Percentiles rank a stretch among this genome's conserved stretches.
These are phyloP conservation scores for Acleris sparsana DNA, from an alignment of 2,888 invertebrate genomes.

Conservation along the genomic window DNA sequence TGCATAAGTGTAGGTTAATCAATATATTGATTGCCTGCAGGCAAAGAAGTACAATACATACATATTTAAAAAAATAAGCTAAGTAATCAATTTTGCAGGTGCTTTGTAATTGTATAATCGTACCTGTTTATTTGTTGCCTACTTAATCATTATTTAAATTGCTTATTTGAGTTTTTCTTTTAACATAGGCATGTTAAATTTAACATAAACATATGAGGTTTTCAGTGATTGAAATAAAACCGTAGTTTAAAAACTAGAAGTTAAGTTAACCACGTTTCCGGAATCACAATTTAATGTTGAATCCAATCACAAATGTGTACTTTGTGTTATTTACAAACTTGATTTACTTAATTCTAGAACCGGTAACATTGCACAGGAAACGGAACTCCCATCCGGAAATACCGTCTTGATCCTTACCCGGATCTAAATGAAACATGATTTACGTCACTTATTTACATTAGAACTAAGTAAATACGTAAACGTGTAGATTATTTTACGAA, in stretches of 20 bases:
- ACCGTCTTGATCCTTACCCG: constrained; percentile 9
- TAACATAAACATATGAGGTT: too few relatives aligned
- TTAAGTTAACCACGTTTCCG: constrained; percentile 9
- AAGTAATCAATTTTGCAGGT: too few relatives aligned
- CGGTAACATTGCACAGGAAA: constrained; percentile 28
- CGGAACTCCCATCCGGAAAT: constrained; percentile 27
- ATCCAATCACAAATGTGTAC: constrained; percentile 8
- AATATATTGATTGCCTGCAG: too few relatives aligned
- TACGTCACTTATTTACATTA: background rate
- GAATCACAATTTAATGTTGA: constrained; percentile 5
- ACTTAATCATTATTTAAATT: too few relatives aligned
- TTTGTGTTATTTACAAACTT: constrained; percentile 15
- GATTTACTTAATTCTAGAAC: constrained; percentile 12
- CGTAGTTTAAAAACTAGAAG: constrained; percentile 9
- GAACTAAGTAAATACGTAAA: too few relatives aligned
- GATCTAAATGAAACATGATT: constrained; percentile 5
- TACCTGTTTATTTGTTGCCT: too few relatives aligned
- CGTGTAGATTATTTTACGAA: too few relatives aligned
- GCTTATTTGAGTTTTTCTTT: too few relatives aligned
- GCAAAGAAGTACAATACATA: too few relatives aligned
- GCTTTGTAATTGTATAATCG: too few relatives aligned
- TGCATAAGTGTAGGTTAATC: background rate
- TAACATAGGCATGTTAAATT: too few relatives aligned
- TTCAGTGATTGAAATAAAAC: constrained; percentile 8
- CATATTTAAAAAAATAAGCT: too few relatives aligned